Evolutionary conservation across 2,113 vertebrate genomes (phyloP).

Genomic region (Paramormyrops kingsleyae): DNA sequence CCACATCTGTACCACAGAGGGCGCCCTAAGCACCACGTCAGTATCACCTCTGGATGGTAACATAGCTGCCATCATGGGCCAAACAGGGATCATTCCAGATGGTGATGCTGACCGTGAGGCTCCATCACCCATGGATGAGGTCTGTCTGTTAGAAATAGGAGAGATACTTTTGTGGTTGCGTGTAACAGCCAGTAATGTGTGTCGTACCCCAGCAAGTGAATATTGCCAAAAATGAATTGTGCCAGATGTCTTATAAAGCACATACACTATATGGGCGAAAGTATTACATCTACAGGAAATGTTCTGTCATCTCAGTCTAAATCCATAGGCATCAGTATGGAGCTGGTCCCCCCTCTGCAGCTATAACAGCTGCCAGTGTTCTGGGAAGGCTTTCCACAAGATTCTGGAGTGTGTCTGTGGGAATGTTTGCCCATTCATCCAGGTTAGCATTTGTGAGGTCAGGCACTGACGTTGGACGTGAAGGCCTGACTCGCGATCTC

Average conservation of each 20-base stretch:
- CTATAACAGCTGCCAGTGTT: not conserved
- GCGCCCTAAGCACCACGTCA: not conserved
- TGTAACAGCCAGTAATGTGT: not conserved
- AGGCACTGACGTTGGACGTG: too few species aligned
- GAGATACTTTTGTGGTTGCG: not conserved
- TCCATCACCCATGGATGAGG: not conserved
- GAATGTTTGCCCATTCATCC: too few species aligned
- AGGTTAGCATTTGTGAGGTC: too few species aligned
- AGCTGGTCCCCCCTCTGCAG: too few species aligned
- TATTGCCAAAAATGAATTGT: not conserved
- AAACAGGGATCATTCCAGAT: not conserved
- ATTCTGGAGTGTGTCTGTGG: too few species aligned
- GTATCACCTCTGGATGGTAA: not conserved
- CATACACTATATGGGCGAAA: too few species aligned
- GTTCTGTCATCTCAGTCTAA: too few species aligned
- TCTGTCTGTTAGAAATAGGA: not conserved
- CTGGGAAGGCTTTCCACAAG: not conserved
- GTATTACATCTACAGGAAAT: too few species aligned
- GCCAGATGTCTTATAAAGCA: too few species aligned
- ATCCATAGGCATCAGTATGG: not conserved
- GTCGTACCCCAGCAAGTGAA: not conserved
- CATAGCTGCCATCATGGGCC: not conserved
- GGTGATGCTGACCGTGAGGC: not conserved
- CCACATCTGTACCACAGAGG: not conserved
- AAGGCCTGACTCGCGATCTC: too few species aligned